Conservation (phyloP, 2,797 vertebrate genomes). For the Threskiornis aethiopicus region DNA sequence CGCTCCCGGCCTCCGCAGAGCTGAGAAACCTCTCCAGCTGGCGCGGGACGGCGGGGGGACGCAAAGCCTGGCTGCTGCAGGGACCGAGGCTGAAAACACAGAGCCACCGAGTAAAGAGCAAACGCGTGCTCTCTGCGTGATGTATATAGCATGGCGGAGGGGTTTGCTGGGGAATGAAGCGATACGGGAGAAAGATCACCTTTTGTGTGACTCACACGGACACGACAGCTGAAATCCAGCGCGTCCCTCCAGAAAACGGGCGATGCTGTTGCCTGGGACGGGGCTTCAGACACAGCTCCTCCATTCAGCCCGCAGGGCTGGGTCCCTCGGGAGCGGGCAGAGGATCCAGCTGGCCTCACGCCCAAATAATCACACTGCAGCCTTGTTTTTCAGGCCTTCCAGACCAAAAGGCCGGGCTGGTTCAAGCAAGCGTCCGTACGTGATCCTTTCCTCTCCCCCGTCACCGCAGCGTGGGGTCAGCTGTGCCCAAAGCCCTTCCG, state of each 20-base stretch:
- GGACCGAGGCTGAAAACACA: no score
- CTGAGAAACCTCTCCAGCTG: not conserved
- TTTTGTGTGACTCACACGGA: not conserved
- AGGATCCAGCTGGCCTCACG: not conserved
- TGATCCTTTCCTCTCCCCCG: not conserved
- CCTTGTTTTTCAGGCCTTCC: not conserved
- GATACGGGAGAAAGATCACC: not conserved
- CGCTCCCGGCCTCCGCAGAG: not conserved
- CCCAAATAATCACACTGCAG: not conserved
- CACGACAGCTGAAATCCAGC: not conserved
- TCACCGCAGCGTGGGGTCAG: accelerated
- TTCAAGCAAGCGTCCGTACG: not conserved
- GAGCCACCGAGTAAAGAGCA: not conserved
- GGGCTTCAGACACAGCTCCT: not conserved
- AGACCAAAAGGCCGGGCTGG: not conserved
- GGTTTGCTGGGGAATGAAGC: not conserved
- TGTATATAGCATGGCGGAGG: not conserved
- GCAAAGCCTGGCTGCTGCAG: not conserved
- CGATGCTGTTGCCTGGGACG: not conserved
- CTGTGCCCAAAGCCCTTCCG: not conserved
- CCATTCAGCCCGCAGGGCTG: accelerated
- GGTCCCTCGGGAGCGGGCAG: not conserved
- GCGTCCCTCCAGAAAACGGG: not conserved
- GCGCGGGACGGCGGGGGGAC: not conserved
- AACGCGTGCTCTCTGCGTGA: not conserved